A percentile compares a stretch with the other conserved stretches of the same genome.
Evolutionary conservation across 2,113 vertebrate species (phyloP).

Genomic region (Fulmarus glacialis): DNA sequence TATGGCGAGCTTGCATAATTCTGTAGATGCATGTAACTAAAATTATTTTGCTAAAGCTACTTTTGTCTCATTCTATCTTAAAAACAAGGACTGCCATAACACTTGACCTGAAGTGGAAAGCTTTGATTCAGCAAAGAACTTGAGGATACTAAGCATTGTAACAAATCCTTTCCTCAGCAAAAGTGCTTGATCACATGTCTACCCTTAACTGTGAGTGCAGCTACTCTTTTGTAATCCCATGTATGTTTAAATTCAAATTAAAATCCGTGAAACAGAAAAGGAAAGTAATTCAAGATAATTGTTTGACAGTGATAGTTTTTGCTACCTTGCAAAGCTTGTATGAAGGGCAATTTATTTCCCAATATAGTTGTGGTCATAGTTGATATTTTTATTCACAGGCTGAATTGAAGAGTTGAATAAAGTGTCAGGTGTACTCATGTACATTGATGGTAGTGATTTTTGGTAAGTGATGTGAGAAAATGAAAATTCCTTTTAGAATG

Average conservation of each 20-base stretch:
- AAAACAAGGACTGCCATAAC: neutral
- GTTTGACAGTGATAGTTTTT: neutral
- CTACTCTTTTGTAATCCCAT: neutral
- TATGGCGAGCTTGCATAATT: neutral
- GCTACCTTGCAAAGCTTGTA: neutral
- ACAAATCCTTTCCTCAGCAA: neutral
- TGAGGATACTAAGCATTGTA: neutral
- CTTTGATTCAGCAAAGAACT: neutral
- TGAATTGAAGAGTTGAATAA: neutral
- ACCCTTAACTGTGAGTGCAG: neutral
- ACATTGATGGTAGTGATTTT: neutral
- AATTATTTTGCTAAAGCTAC: neutral
- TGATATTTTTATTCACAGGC: neutral
- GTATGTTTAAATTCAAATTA: neutral
- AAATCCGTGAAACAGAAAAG: neutral
- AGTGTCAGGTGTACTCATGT: neutral
- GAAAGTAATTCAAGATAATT: neutral
- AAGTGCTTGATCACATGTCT: neutral
- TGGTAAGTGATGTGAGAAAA: neutral
- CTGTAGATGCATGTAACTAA: neutral
- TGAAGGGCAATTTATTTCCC: neutral
- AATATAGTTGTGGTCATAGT: neutral
- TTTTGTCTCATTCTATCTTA: neutral
- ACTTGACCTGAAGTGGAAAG: neutral
- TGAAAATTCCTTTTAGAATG: neutral